Percentiles rank a stretch among this genome's conserved stretches.
Conservation (phyloP, 2,113 vertebrate genomes). For the Malurus alboscapulatus region DNA sequence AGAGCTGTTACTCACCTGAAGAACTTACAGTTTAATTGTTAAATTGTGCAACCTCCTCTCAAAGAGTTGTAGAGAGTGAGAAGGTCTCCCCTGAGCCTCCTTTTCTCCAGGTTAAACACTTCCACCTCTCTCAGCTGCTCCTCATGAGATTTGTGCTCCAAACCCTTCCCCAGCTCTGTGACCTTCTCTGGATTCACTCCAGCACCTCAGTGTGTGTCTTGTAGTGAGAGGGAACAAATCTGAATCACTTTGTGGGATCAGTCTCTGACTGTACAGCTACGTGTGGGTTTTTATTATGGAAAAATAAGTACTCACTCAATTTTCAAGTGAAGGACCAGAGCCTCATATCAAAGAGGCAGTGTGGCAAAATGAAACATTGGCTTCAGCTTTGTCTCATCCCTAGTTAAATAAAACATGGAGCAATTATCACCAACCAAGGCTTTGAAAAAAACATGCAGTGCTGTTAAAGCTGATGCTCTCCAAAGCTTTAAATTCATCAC, state of each 20-base stretch:
- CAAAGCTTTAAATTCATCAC: not conserved
- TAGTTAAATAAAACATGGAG: not conserved
- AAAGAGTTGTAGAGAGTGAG: not conserved
- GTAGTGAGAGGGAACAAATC: not conserved
- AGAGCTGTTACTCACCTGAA: not conserved
- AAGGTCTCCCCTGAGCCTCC: not conserved
- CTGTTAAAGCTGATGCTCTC: not conserved
- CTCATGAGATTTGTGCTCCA: not conserved
- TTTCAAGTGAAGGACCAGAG: not conserved
- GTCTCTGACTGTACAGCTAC: not conserved
- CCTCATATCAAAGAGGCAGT: rapidly evolving
- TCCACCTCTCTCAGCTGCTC: not conserved
- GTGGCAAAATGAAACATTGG: not conserved
- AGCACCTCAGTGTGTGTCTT: not conserved
- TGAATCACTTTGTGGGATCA: not conserved
- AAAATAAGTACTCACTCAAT: not conserved
- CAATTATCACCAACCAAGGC: not conserved
- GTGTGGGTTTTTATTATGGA: not conserved
- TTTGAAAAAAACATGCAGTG: not conserved
- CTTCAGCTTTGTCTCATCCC: not conserved
- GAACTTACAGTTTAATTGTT: not conserved
- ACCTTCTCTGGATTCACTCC: not conserved
- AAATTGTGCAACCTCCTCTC: not conserved
- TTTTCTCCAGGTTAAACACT: not conserved
- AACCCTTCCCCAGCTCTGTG: not conserved